Percentiles rank a stretch among this genome's conserved stretches.
Conservation (phyloP, 2,113 vertebrate species). For the Peromyscus polionotus region DNA sequence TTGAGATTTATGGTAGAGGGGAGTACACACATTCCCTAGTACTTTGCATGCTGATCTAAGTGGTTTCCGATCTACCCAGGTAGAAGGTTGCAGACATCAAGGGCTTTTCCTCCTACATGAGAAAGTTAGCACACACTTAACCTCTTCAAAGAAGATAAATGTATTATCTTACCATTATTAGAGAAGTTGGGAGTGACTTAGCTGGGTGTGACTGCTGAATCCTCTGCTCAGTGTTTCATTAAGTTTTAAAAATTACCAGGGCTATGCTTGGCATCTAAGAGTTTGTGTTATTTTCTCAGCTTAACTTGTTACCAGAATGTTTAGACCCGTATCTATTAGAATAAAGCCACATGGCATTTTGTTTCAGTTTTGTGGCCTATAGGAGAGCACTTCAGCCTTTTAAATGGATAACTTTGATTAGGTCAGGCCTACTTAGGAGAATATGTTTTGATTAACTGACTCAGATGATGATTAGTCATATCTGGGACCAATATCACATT, state of each 20-base stretch:
- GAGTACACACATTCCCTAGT: not conserved
- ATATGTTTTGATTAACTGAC: constrained; percentile 34
- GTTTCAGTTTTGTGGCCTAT: not conserved
- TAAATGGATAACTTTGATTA: constrained; percentile 17
- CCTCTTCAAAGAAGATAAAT: constrained; percentile 4
- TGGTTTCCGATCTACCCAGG: not conserved
- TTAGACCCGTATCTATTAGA: not conserved
- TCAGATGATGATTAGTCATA: not conserved
- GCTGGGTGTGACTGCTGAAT: not conserved
- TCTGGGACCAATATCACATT: not conserved
- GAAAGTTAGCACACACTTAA: not conserved
- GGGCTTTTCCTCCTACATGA: not conserved
- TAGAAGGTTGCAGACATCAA: not conserved
- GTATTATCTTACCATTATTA: not conserved
- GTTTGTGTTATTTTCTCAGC: not conserved
- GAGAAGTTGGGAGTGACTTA: not conserved
- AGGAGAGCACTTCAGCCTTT: not conserved
- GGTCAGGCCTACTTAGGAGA: not conserved
- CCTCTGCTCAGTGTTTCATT: not conserved
- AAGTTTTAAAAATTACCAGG: not conserved
- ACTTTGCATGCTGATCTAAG: not conserved
- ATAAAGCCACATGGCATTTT: not conserved
- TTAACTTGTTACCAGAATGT: not conserved
- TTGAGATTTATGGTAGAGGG: not conserved
- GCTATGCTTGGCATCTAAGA: constrained; percentile 3